phyloP scores from a whole-genome alignment of 2,888 invertebrate species.

The Tryphoninae sp. region DNA sequence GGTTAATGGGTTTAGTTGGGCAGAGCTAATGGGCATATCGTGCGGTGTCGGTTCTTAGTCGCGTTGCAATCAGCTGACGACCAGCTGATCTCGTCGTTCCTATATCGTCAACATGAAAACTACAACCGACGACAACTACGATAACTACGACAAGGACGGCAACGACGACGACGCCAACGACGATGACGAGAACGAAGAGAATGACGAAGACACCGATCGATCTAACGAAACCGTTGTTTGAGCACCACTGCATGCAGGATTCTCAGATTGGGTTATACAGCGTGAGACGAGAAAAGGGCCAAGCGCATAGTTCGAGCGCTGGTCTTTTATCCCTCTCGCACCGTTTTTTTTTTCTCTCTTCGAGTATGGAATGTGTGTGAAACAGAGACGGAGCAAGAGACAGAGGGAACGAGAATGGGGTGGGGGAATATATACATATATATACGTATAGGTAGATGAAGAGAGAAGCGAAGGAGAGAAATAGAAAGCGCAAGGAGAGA shows the following conservation, averaged over 20 bases:
- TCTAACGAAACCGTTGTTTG: constrained; percentile 37
- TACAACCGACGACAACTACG: neutral
- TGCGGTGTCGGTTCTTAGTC: constrained; percentile 57
- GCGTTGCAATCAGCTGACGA: constrained; percentile 77
- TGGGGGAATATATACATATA: neutral
- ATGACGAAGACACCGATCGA: constrained; percentile 32
- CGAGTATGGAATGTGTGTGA: constrained; percentile 26
- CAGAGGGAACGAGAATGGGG: neutral
- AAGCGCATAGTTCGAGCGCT: constrained; percentile 52
- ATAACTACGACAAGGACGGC: neutral
- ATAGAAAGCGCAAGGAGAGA: constrained; percentile 65
- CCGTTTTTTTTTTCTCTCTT: constrained; percentile 20
- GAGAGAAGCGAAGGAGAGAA: constrained; percentile 56
- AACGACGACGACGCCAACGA: constrained; percentile 10
- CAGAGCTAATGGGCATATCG: constrained; percentile 67
- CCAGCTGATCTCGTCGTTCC: constrained; percentile 72
- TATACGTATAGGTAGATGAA: constrained; percentile 10
- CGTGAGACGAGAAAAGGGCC: constrained; percentile 67
- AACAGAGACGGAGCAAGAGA: constrained; percentile 17
- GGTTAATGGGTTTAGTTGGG: constrained; percentile 77
- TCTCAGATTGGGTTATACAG: constrained; percentile 72
- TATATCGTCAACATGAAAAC: neutral
- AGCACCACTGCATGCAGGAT: constrained; percentile 69
- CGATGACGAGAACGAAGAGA: neutral
- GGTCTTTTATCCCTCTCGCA: constrained; percentile 19